These are phyloP conservation scores for Lagenorhynchus albirostris DNA, from an alignment of 2,113 vertebrate species.

Conservation along the genomic window DNA sequence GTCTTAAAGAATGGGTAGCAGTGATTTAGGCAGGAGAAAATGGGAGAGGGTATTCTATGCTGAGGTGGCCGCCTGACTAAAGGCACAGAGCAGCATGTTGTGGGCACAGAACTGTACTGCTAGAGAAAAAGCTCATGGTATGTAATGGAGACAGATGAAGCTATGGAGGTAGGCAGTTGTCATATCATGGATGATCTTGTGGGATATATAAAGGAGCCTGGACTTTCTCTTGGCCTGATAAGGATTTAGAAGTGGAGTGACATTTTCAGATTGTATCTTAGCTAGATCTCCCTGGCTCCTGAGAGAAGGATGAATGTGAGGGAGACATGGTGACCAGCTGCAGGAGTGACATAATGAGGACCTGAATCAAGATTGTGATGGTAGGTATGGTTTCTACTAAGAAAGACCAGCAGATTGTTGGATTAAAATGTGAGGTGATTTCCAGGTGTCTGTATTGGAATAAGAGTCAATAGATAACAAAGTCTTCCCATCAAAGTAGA, in stretches of 20 bases:
- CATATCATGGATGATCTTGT: not conserved
- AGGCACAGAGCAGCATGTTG: not conserved
- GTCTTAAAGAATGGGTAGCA: not conserved
- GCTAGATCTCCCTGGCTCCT: not conserved
- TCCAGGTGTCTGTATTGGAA: not conserved
- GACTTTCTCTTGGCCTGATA: not conserved
- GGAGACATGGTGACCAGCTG: not conserved
- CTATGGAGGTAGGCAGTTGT: not conserved
- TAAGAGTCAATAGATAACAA: not conserved
- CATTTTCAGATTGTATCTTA: not conserved
- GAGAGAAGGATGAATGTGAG: not conserved
- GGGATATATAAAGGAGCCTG: not conserved
- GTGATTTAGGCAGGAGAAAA: not conserved
- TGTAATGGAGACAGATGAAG: not conserved
- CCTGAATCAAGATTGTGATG: not conserved
- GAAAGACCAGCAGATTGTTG: not conserved
- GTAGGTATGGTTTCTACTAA: not conserved
- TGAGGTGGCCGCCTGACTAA: not conserved
- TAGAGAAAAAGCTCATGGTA: not conserved
- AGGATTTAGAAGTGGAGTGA: not conserved
- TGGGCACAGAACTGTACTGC: not conserved
- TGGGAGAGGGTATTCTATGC: not conserved
- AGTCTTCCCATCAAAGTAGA: not conserved
- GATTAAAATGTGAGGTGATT: not conserved
- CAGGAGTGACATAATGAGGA: not conserved